phyloP scores from a whole-genome alignment of 2,113 vertebrate genomes.

The Azemiops feae region DNA sequence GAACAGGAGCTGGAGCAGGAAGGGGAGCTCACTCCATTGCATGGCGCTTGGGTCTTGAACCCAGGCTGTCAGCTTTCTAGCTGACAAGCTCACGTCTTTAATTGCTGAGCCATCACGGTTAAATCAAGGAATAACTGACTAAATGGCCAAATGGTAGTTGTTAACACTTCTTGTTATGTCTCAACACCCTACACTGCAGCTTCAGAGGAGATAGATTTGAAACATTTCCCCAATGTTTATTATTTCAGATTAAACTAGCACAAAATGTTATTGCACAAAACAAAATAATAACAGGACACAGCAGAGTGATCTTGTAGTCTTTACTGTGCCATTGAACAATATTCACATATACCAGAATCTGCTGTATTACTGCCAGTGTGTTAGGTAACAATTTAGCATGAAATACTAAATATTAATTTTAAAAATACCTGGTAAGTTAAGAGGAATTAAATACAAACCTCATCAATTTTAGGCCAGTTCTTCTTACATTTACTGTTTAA shows the following conservation, averaged over 20 bases:
- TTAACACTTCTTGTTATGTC: constrained; percentile 31
- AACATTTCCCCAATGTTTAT: constrained; percentile 19
- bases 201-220: constrained; percentile 28
- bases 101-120: background rate
- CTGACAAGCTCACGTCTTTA: too few relatives aligned
- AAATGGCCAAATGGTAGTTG: constrained; percentile 15
- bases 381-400: background rate
- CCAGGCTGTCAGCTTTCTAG: too few relatives aligned
- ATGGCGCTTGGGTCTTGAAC: too few relatives aligned
- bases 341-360: background rate
- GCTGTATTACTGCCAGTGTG: constrained; percentile 21
- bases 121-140: constrained; percentile 32
- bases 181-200: constrained; percentile 28
- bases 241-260: background rate
- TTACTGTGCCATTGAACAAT: constrained; percentile 31
- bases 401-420: background rate
- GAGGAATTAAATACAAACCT: background rate
- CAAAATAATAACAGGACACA: background rate
- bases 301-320: background rate
- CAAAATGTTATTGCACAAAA: constrained; percentile 30
- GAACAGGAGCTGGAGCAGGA: too few relatives aligned
- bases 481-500: too few relatives aligned
- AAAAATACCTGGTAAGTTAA: background rate
- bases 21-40: too few relatives aligned
- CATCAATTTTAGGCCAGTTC: background rate